Conservation (phyloP, 1,140 invertebrate genomes). For the Solenopsis invicta region DNA sequence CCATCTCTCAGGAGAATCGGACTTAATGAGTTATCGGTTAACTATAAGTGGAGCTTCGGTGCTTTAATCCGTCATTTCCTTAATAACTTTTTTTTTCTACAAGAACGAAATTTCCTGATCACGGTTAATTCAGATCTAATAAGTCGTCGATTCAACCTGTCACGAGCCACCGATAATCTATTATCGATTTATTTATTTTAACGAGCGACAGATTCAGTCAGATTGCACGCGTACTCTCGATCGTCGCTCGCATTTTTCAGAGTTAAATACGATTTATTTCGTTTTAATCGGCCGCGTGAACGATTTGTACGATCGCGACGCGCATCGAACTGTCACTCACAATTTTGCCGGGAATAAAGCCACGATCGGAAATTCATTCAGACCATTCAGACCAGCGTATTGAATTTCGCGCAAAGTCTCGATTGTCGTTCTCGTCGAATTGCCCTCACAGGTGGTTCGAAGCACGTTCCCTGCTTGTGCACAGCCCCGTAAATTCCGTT, state of each 20-base stretch:
- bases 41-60: neutral
- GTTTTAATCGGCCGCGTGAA: neutral
- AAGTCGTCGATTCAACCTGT: neutral
- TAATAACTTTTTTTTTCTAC: neutral
- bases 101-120: neutral
- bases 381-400: neutral
- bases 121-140: neutral
- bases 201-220: neutral
- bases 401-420: neutral
- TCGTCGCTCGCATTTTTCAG: neutral
- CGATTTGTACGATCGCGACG: constrained; percentile 1
- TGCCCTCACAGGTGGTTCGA: neutral
- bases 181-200: neutral
- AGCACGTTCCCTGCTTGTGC: neutral
- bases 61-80: neutral
- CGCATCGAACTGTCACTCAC: neutral
- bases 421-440: neutral
- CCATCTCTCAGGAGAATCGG: neutral
- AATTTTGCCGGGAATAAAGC: neutral
- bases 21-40: neutral
- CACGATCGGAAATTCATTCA: neutral
- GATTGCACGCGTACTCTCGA: neutral
- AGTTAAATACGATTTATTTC: neutral
- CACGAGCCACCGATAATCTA: neutral
- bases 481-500: neutral